phyloP scores from a whole-genome alignment of 1,140 invertebrate genomes.

The Meloidogyne chitwoodi region DNA sequence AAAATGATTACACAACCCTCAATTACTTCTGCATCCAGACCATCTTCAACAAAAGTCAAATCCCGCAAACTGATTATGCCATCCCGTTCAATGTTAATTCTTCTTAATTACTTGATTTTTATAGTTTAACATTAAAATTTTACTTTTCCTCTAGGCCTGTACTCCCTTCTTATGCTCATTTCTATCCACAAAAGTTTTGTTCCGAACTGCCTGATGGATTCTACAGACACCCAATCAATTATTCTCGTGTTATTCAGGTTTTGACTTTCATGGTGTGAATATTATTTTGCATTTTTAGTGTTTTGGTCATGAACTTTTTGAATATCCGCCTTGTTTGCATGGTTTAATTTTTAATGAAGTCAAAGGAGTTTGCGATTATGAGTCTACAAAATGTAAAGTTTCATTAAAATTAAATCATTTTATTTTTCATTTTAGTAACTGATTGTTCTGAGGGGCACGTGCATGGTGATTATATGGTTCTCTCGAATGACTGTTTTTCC shows the following conservation, averaged over 20 bases:
- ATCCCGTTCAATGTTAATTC: not conserved
- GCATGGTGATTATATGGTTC: constrained; percentile 15
- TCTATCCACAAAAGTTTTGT: not conserved
- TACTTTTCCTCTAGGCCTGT: not conserved
- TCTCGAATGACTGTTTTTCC: not conserved
- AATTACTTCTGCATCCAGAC: not conserved
- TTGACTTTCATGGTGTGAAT: not conserved
- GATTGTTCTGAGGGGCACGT: not conserved
- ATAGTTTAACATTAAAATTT: too few relatives aligned
- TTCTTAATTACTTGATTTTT: too few relatives aligned
- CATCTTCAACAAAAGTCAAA: not conserved
- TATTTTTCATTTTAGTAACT: not conserved
- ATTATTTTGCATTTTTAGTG: not conserved
- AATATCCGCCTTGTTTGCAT: constrained; percentile 3
- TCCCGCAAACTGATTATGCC: not conserved
- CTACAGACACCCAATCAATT: not conserved
- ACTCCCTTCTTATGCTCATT: not conserved
- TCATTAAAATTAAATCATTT: not conserved
- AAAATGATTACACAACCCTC: not conserved
- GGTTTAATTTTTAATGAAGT: constrained; percentile 2
- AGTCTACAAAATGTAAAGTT: not conserved
- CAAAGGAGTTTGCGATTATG: constrained; percentile 1
- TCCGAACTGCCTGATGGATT: constrained; percentile 8
- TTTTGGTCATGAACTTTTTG: not conserved
- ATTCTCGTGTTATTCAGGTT: constrained; percentile 9